These are phyloP conservation scores for Tachuris rubrigastra DNA, from an alignment of 2,113 vertebrate genomes.

Conservation along the genomic window DNA sequence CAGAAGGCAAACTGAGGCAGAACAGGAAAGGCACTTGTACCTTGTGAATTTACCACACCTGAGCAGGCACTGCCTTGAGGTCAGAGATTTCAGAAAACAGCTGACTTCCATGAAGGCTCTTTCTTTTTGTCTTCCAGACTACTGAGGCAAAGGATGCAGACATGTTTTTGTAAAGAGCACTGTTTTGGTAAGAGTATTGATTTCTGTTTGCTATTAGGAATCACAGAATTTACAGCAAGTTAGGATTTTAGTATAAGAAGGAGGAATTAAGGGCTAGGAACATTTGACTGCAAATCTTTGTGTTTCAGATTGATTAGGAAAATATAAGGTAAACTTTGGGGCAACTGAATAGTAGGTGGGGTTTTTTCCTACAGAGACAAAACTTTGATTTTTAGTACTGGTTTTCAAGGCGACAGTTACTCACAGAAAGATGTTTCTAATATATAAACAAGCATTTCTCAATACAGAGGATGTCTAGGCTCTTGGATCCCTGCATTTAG, in stretches of 20 bases:
- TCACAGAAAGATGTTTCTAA: background rate
- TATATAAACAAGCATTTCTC: background rate
- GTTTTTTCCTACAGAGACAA: background rate
- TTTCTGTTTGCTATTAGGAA: background rate
- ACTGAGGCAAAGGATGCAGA: background rate
- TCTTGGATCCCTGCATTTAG: background rate
- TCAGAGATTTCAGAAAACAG: background rate
- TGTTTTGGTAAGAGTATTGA: background rate
- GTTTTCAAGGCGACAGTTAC: constrained; percentile 13
- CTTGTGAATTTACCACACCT: background rate
- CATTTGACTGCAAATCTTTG: background rate
- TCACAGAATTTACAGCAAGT: background rate
- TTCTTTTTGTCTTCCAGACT: background rate
- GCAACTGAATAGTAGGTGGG: background rate
- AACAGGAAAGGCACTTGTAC: background rate
- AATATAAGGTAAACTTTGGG: background rate
- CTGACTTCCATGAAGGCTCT: background rate
- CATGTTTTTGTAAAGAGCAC: background rate
- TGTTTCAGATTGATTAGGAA: background rate
- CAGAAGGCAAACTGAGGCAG: background rate
- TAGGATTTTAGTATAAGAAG: background rate
- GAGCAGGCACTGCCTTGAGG: background rate
- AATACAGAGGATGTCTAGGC: background rate
- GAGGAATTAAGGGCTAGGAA: background rate
- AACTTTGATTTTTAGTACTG: background rate